A percentile compares a stretch with the other conserved stretches of the same genome.
Evolutionary conservation across 1,140 invertebrate species (phyloP).

Genomic region (Procambarus clarkii): DNA sequence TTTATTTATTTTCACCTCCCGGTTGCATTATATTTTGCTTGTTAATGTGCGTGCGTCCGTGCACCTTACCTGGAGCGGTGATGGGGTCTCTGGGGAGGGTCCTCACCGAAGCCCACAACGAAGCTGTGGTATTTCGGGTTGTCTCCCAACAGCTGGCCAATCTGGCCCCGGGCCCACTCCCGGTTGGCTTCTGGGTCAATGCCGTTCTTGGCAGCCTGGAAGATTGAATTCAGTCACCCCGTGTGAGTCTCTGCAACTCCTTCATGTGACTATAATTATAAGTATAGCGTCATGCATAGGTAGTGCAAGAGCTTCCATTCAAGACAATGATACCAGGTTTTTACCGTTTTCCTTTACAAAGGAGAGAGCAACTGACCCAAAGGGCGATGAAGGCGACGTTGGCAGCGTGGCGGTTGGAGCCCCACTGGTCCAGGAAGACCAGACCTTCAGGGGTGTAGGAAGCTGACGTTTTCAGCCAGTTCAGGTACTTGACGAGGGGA

Average conservation of each 20-base stretch:
- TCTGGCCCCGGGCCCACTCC: not conserved
- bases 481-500: conserved; percentile 47
- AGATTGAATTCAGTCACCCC: not conserved
- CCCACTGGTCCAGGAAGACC: conserved; percentile 79
- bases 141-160: not conserved
- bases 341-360: not conserved
- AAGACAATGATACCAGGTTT: not conserved
- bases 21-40: no score
- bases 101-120: not conserved
- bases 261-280: not conserved
- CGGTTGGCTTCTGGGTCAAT: not conserved
- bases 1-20: no score
- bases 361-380: conserved; percentile 71
- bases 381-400: conserved; percentile 79
- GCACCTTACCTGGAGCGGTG: not conserved
- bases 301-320: not conserved
- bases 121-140: not conserved
- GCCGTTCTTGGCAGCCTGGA: not conserved
- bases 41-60: not conserved
- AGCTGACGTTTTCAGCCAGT: conserved; percentile 74
- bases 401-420: conserved; percentile 80
- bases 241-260: no score
- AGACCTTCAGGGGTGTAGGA: conserved; percentile 79
- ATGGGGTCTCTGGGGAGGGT: not conserved
- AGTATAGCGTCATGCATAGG: not conserved